phyloP scores from a whole-genome alignment of 1,140 invertebrate species.

The Lordiphosa collinella region DNA sequence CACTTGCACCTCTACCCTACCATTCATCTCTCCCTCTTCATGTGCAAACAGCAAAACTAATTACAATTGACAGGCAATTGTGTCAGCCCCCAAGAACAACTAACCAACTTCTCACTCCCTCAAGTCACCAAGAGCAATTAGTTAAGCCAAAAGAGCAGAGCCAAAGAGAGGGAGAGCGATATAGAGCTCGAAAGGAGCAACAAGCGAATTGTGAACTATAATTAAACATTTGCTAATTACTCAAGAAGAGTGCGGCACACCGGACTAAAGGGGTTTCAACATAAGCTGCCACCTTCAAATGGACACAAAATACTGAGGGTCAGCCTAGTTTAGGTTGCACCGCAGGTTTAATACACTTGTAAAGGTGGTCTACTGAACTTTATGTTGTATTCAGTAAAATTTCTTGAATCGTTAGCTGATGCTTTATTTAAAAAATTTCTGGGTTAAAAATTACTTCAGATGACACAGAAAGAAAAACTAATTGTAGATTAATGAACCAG shows the following conservation, averaged over 20 bases:
- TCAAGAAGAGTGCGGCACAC: constrained; percentile 40
- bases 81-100: constrained; percentile 32
- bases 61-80: constrained; percentile 78
- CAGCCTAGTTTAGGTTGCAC: no score
- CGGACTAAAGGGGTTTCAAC: constrained; percentile 20
- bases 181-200: constrained; percentile 34
- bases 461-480: no score
- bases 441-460: no score
- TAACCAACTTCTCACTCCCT: constrained; percentile 22
- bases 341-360: no score
- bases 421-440: no score
- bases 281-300: constrained; percentile 45
- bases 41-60: constrained; percentile 74
- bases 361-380: no score
- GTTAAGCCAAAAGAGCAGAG: constrained; percentile 57
- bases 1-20: no score
- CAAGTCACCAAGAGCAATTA: constrained; percentile 60
- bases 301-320: constrained; percentile 13
- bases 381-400: no score
- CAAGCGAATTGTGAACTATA: constrained; percentile 63
- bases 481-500: no score
- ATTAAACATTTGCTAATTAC: constrained; percentile 75
- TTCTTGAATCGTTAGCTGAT: no score
- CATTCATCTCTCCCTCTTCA: neutral
- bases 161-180: constrained; percentile 14